Conservation (phyloP, 2,113 vertebrate species). For the Oreochromis tanganicae region DNA sequence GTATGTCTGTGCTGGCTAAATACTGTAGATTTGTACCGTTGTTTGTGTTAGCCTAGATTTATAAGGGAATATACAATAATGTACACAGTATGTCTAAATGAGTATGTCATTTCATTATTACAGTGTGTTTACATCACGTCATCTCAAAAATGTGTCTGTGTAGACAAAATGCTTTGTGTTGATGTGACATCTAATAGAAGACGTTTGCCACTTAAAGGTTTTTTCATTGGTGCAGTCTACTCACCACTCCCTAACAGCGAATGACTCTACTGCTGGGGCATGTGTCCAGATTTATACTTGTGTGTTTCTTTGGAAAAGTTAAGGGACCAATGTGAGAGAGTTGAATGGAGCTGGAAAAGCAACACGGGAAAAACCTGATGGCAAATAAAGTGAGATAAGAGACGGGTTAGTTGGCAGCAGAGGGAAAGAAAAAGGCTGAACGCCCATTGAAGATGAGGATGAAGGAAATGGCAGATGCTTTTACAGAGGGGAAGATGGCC, state of each 20-base stretch:
- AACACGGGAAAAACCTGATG: not conserved
- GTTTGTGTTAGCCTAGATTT: not conserved
- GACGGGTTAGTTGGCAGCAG: conserved; percentile 7
- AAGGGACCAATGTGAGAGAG: not conserved
- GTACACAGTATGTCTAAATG: not conserved
- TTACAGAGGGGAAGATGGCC: not conserved
- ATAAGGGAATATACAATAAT: not conserved
- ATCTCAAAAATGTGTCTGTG: not conserved
- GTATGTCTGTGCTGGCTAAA: not conserved
- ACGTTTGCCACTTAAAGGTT: not conserved
- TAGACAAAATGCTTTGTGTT: not conserved
- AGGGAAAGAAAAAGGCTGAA: not conserved
- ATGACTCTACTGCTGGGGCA: not conserved
- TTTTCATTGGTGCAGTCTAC: not conserved
- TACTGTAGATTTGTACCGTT: not conserved
- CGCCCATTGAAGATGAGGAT: not conserved
- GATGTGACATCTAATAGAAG: not conserved
- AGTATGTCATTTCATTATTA: not conserved
- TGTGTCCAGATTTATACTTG: not conserved
- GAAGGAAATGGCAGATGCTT: not conserved
- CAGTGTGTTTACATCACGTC: not conserved
- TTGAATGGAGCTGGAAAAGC: conserved; percentile 9
- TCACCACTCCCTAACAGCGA: not conserved
- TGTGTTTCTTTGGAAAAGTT: not conserved
- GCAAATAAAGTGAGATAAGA: conserved; percentile 2